These are phyloP conservation scores for Parnassius glacialis DNA, from an alignment of 2,888 invertebrate species.

Conservation along the genomic window DNA sequence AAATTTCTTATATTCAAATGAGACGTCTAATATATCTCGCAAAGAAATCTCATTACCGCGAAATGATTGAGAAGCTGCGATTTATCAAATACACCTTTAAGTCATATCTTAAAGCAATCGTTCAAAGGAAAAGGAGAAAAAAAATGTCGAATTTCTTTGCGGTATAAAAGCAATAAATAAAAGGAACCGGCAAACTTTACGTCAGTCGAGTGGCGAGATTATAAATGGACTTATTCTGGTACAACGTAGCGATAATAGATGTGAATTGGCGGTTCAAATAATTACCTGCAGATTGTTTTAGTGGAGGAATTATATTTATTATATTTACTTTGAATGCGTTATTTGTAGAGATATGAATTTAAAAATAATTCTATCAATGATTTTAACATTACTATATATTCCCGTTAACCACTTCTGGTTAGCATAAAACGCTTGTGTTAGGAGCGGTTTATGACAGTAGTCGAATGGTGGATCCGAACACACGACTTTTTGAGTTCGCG, in stretches of 20 bases:
- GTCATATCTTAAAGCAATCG: constrained; percentile 30
- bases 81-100: constrained; percentile 20
- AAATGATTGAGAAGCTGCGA: constrained; percentile 18
- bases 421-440: too few relatives aligned
- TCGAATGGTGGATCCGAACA: too few relatives aligned
- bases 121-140: constrained; percentile 40
- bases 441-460: too few relatives aligned
- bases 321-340: too few relatives aligned
- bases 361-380: too few relatives aligned
- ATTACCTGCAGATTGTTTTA: too few relatives aligned
- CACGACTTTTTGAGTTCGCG: too few relatives aligned
- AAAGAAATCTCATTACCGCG: constrained; percentile 13
- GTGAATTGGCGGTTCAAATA: too few relatives aligned
- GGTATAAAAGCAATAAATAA: constrained; percentile 64
- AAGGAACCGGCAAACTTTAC: constrained; percentile 54
- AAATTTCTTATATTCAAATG: not conserved
- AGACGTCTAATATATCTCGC: constrained; percentile 3
- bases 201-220: constrained; percentile 44
- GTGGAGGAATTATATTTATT: too few relatives aligned
- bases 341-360: too few relatives aligned
- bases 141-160: constrained; percentile 49
- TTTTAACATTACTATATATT: too few relatives aligned
- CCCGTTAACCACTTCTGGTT: too few relatives aligned
- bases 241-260: not conserved
- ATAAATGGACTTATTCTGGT: constrained; percentile 47